These are phyloP conservation scores for Parapsyche elsis DNA, from an alignment of 1,140 invertebrate species.

Conservation along the genomic window DNA sequence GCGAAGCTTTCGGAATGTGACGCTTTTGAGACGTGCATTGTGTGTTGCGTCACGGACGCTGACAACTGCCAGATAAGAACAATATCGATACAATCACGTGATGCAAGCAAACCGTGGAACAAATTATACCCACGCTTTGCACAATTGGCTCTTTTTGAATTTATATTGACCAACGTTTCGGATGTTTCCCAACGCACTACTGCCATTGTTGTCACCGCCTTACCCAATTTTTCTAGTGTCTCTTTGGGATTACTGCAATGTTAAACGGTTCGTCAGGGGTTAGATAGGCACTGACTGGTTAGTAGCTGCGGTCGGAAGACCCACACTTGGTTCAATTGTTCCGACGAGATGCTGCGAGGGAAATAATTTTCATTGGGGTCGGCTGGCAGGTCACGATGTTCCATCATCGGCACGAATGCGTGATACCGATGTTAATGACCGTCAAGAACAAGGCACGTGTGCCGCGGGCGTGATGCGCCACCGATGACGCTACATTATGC, in stretches of 20 bases:
- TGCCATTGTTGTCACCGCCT: constrained; percentile 27
- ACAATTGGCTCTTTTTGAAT: constrained; percentile 36
- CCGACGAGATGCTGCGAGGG: neutral
- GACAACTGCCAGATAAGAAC: constrained; percentile 5
- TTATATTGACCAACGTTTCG: constrained; percentile 39
- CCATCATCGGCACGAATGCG: constrained; percentile 26
- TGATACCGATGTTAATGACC: constrained; percentile 25
- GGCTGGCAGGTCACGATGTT: constrained; percentile 17
- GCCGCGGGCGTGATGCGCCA: constrained; percentile 43
- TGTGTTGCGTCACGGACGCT: constrained; percentile 9
- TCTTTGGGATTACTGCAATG: no score
- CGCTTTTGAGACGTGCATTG: neutral
- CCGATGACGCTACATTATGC: constrained; percentile 49
- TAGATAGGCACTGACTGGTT: neutral
- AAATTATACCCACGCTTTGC: constrained; percentile 31
- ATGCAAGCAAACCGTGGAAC: constrained; percentile 17
- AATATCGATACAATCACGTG: constrained; percentile 38
- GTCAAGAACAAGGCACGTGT: constrained; percentile 44
- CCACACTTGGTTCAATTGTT: constrained; percentile 27
- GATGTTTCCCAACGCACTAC: constrained; percentile 21
- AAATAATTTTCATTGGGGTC: constrained; percentile 29
- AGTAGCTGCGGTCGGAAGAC: neutral
- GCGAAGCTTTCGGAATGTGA: neutral
- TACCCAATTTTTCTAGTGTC: constrained; percentile 1
- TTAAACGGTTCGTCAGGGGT: neutral